Evolutionary conservation across 2,888 invertebrate species (phyloP), one percentile per base, ranked within the genome.

Genomic region (Lithosia quadra): DNA sequence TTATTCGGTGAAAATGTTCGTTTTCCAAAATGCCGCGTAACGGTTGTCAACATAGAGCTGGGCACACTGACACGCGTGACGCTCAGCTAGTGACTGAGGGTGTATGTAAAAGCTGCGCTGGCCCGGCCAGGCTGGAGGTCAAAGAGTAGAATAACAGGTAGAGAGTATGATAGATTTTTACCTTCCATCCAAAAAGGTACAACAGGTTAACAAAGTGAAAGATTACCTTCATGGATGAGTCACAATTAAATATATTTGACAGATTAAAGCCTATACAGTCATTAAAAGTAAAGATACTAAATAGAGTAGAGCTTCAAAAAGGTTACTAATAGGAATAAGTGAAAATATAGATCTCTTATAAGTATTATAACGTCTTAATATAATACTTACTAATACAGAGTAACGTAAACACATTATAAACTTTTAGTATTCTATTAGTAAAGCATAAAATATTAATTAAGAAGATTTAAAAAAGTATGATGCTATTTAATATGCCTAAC

Each of bases 51-150:
- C 74, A 68, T 69, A 24, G n/a, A 59, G 28, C 36, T 57, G 74
- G 75, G 74, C 79, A 67, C 65, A 76, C 69, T 73, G 64, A 68
- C 63, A 57, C 72, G 73, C 79, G 75, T 84, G 77, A 86, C 85
- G 83, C 83, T 86, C 86, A 83, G 90, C 88, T 87, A 87, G 86
- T 86, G 86, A 94, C 94, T 93, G 93, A 92, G 93, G 92, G 90
- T 89, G 87, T 87, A 86, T 82, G 87, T 85, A 88, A 81, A 70
- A 90, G 92, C 91, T 91, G 85, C 86, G 86, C 88, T 89, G 81
- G 90, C 88, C 93, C 90, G 93, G 94, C 91, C 94, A 90, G 91
- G 87, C 92, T 89, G 78, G 73, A 76, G 69, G 87, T 71, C 93
- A 94, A 85, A 92, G 89, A 93, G 71, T 87, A 88, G n/a, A 55